These are phyloP conservation scores for Miichthys miiuy DNA, from an alignment of 2,797 vertebrate genomes.

Conservation along the genomic window DNA sequence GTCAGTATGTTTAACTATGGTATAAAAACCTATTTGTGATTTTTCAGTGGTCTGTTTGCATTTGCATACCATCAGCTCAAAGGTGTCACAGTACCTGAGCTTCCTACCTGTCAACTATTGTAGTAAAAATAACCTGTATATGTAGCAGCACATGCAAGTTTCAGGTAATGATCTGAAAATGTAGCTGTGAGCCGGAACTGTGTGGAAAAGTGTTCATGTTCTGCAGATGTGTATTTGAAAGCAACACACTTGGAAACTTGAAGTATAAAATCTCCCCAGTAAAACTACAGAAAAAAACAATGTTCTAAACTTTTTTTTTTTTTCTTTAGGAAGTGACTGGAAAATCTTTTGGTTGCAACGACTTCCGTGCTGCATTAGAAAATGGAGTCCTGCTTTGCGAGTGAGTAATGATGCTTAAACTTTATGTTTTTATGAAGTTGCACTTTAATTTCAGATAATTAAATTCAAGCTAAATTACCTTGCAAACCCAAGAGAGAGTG, in stretches of 20 bases:
- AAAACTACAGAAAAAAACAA: neutral
- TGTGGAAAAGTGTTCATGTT: neutral
- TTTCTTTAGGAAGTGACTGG: conserved; percentile 89
- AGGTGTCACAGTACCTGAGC: neutral
- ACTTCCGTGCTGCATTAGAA: conserved; percentile 94
- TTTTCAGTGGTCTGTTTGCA: conserved; percentile 1
- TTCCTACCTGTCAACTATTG: neutral
- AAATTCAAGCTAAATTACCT: neutral
- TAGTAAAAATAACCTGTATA: neutral
- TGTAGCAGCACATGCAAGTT: neutral
- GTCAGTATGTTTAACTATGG: neutral
- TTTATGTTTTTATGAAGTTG: neutral
- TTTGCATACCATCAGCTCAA: neutral
- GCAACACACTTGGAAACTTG: neutral
- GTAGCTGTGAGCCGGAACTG: neutral
- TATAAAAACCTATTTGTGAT: neutral
- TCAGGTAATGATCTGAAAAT: neutral
- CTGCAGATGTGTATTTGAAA: neutral
- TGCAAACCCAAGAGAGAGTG: neutral
- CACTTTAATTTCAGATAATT: neutral
- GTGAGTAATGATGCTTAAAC: conserved; percentile 83
- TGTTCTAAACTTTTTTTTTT: conserved; percentile 23
- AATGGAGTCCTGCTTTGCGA: conserved; percentile 94
- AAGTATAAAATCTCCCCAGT: neutral
- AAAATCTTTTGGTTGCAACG: conserved; percentile 89